phyloP scores from a whole-genome alignment of 2,797 vertebrate genomes.

The Agapornis canus region DNA sequence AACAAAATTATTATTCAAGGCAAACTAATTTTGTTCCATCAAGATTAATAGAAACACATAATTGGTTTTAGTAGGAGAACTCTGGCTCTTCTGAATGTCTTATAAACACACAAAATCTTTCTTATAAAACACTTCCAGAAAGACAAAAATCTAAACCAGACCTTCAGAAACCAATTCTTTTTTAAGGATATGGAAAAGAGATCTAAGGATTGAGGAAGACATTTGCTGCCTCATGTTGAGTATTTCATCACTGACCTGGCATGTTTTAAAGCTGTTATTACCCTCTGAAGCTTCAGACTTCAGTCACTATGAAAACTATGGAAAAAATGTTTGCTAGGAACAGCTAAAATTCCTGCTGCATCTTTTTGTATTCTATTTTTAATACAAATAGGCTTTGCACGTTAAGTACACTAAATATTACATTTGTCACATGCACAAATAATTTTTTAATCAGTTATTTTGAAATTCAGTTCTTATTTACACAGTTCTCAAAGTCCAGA shows the following conservation, averaged over 20 bases:
- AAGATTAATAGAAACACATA: neutral
- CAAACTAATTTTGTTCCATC: neutral
- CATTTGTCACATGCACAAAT: neutral
- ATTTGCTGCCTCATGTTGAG: slow-evolving; percentile 27
- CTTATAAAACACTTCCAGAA: slow-evolving; percentile 5
- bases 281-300: neutral
- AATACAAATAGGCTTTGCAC: neutral
- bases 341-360: neutral
- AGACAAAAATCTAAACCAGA: slow-evolving; percentile 6
- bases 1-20: neutral
- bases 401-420: neutral
- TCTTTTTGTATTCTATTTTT: neutral
- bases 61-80: neutral
- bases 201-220: slow-evolving; percentile 1
- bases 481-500: neutral
- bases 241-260: slow-evolving; percentile 37
- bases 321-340: neutral
- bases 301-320: neutral
- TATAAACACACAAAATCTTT: neutral
- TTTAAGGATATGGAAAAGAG: slow-evolving; percentile 38
- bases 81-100: neutral
- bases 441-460: neutral
- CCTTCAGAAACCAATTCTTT: slow-evolving; percentile 2
- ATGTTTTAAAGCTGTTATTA: slow-evolving; percentile 22
- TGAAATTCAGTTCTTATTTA: neutral